Evolutionary conservation across 2,113 vertebrate species (phyloP), one percentile per base, ranked within the genome.

Genomic region (Erythrocercus mccallii): DNA sequence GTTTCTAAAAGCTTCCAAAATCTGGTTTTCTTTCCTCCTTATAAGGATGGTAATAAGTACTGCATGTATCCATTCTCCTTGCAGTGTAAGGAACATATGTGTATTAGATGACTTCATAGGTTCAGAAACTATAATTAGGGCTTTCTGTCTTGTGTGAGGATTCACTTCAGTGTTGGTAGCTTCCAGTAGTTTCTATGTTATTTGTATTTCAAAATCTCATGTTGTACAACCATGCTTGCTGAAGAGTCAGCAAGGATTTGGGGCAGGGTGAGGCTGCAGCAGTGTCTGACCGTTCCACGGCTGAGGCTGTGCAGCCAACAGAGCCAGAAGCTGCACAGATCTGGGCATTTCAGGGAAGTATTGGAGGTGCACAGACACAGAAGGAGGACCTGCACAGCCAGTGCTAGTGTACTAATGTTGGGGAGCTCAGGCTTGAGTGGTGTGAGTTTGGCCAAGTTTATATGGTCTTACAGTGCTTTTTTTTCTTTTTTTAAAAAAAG

Each of bases 41-140:
- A 14, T 22, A 51, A 47, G 28, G 25, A 56, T 57, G 25, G 44
- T 56, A 83, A 8, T 81, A 88, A 93, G 31, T 83, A 68, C 47
- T 71, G 72, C 37, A 9, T 42, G 12, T 73, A 48, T 72, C 40
- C 27, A 60, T 87, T 73, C 66, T 53, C 25, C 53, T 86, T 84
- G 48, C 72, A 61, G 56, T 40, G 6, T 57, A 79, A 81, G 60
- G 53, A 95, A 37, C 80, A 79, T 96, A 94, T 65, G 80, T 81
- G 44, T 94, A 72, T 94, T 90, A 84, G 76, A 92, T 96, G 80
- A 96, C 53, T 95, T 96, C 94, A 94, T 90, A 93, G 72, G 71
- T 92, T 96, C 80, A 69, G 88, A 78, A 83, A 33, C 82, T 96
- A 64, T 97, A 90, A 95, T 93, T 94, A 90, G 76, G 61, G 68